Percentiles rank a stretch among this genome's conserved stretches.
Conservation (phyloP, 2,888 invertebrate genomes). For the Caenorhabditis plicata region DNA sequence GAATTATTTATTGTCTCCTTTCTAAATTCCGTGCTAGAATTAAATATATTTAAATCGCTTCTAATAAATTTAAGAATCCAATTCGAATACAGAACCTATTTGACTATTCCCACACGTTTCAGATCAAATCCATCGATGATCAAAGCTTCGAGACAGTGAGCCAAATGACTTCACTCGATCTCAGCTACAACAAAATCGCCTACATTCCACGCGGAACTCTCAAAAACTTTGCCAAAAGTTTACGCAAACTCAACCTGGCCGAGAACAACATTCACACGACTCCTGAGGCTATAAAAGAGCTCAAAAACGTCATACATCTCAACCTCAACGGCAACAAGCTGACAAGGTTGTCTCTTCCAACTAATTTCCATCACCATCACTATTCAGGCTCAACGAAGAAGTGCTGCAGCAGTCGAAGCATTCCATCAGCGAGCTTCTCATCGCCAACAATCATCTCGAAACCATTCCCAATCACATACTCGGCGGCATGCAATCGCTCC, state of each 20-base stretch:
- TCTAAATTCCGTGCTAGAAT: too few species aligned
- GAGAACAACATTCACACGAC: constrained; percentile 83
- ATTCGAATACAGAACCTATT: constrained; percentile 4
- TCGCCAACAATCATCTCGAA: constrained; percentile 73
- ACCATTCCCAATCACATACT: constrained; percentile 44
- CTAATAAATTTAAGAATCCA: too few species aligned
- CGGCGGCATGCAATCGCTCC: constrained; percentile 67
- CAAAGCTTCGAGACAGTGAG: constrained; percentile 71
- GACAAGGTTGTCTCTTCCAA: constrained; percentile 61
- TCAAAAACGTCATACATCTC: constrained; percentile 83
- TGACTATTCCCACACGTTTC: neutral
- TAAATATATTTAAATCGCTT: too few species aligned
- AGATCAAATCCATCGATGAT: constrained; percentile 48
- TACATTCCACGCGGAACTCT: constrained; percentile 69
- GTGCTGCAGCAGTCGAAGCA: constrained; percentile 44
- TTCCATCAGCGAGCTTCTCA: constrained; percentile 66
- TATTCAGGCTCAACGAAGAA: constrained; percentile 68
- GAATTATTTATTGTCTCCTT: too few species aligned
- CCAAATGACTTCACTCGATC: constrained; percentile 79
- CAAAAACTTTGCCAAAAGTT: constrained; percentile 66
- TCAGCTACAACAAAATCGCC: constrained; percentile 73
- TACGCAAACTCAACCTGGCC: constrained; percentile 85
- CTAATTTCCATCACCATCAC: too few species aligned
- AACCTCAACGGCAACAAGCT: constrained; percentile 84
- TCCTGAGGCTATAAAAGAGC: constrained; percentile 80